Evolutionary conservation across 2,113 vertebrate species (phyloP), one percentile per base, ranked within the genome.

Genomic region (Nicator chloris): DNA sequence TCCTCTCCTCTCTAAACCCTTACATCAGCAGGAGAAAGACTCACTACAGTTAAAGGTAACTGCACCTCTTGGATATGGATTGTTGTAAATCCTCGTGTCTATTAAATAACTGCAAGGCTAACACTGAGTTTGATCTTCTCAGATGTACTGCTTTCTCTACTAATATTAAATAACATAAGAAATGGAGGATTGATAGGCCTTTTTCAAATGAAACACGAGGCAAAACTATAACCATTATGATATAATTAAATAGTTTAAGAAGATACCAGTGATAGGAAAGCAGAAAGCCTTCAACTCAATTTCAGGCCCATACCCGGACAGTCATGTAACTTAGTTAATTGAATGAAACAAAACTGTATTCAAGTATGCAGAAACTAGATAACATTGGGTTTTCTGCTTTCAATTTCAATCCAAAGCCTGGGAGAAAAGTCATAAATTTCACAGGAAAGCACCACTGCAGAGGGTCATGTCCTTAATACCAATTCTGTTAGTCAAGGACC

Each of bases 21-120:
- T 97, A 51, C 96, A 97, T 89, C 98, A 97, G 73, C 97, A 98
- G 96, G 98, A 98, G 91, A 96, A 96, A 96, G 98, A 95, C 80
- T 98, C 98, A 91, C 97, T 98, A 66, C 97, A 98, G 59, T 70
- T 98, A 85, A 99, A 99, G 99, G 99, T 99, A 99, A 99, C 91
- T 86, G 88, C 95, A 94, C 87, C 66, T 94, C 66, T 76, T 81
- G 80, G 76, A 82, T 96, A 93, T 96, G 97, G 86, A 75, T 87
- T 94, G 73, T 10, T 95, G 96, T 85, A 93, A 96, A 92, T 79
- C 63, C 94, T 86, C 6, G 2, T 56, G 7, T 50, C 8, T 90
- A 21, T 50, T 82, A 59, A 79, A 49, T 78, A 88, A 87, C 87
- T 50, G 37, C 92, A 75, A 90, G 81, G 66, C 42, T 91, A 92